These are phyloP conservation scores for Amazona finschi DNA, from an alignment of 2,797 vertebrate species.

Conservation along the genomic window DNA sequence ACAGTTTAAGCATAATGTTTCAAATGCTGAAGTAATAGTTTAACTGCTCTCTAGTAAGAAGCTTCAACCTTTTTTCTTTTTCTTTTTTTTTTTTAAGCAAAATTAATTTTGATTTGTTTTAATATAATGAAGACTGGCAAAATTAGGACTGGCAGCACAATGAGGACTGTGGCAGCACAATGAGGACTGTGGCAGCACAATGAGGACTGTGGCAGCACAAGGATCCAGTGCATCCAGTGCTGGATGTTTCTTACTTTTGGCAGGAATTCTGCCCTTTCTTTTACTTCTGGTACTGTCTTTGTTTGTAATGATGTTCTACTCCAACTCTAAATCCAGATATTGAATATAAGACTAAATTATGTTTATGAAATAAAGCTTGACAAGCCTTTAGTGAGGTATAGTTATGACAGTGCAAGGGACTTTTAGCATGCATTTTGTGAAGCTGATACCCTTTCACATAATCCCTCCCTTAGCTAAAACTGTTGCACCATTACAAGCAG, in stretches of 20 bases:
- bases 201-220: background rate
- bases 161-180: background rate
- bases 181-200: background rate
- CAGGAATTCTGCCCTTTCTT: background rate
- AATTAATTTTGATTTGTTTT: background rate
- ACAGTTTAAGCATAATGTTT: background rate
- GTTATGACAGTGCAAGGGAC: background rate
- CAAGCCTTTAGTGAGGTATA: background rate
- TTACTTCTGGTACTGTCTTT: background rate
- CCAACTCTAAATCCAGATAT: background rate
- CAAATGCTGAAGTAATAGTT: background rate
- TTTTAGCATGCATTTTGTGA: background rate
- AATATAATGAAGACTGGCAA: background rate
- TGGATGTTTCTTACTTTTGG: background rate
- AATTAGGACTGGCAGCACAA: too few relatives aligned
- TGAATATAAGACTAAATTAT: background rate
- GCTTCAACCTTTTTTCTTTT: too few relatives aligned
- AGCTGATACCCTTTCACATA: background rate
- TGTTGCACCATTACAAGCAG: background rate
- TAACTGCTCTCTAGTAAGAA: background rate
- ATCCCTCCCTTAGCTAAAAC: background rate
- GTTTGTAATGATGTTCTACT: background rate
- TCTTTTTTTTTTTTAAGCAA: background rate
- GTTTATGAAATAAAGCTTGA: background rate
- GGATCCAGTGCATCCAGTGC: background rate